phyloP scores from a whole-genome alignment of 2,888 invertebrate genomes.

The Drosophila atripex region DNA sequence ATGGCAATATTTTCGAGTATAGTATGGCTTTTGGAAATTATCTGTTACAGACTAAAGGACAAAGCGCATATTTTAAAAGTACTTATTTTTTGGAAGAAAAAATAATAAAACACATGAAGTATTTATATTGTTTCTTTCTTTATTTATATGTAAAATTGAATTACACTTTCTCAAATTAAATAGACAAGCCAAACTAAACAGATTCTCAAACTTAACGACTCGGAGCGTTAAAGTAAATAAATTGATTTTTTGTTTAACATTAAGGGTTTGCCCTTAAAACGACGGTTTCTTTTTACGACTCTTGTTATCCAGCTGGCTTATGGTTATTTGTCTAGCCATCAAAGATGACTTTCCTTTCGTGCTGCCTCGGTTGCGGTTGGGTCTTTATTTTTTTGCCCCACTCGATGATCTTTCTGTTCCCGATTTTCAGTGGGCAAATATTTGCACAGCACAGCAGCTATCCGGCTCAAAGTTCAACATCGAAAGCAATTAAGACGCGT shows the following conservation, averaged over 20 bases:
- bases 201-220: neutral
- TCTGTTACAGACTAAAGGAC: constrained; percentile 7
- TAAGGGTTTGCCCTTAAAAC: constrained; percentile 9
- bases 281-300: constrained; percentile 11
- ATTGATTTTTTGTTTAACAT: constrained; percentile 14
- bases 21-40: constrained; percentile 59
- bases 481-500: constrained; percentile 83
- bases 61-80: neutral
- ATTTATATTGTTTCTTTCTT: neutral
- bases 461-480: constrained; percentile 82
- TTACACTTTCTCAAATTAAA: neutral
- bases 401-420: constrained; percentile 27
- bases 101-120: neutral
- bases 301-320: constrained; percentile 19
- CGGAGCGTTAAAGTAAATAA: constrained; percentile 7
- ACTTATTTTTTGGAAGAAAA: neutral
- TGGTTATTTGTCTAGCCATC: constrained; percentile 35
- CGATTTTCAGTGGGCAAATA: constrained; percentile 53
- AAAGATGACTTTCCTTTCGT: constrained; percentile 38
- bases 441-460: constrained; percentile 49
- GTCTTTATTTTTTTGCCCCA: constrained; percentile 13
- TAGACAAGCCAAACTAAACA: neutral
- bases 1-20: constrained; percentile 51
- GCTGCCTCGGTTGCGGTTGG: neutral
- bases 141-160: neutral